phyloP scores from a whole-genome alignment of 2,113 vertebrate genomes.

The Morone saxatilis region DNA sequence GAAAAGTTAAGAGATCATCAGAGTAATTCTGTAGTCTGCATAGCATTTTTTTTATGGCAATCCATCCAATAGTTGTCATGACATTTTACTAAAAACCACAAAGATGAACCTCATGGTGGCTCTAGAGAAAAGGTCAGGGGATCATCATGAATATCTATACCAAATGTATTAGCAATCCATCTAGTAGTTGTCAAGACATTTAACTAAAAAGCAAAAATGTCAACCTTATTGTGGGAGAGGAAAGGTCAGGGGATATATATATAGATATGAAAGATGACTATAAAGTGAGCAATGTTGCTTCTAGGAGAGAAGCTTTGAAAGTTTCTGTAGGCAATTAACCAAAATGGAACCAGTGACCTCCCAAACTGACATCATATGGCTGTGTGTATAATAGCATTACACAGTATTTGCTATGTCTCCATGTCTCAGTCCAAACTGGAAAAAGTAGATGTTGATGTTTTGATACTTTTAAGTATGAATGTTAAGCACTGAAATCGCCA shows the following conservation, averaged over 20 bases:
- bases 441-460: slow-evolving; percentile 19
- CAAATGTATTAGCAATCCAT: background rate
- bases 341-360: slow-evolving; percentile 18
- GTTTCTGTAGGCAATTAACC: slow-evolving; percentile 6
- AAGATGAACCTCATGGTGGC: background rate
- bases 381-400: slow-evolving; percentile 14
- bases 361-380: slow-evolving; percentile 20
- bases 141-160: background rate
- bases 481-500: background rate
- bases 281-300: background rate
- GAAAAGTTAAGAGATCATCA: no score
- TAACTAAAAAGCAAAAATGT: background rate
- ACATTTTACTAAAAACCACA: no score
- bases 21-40: no score
- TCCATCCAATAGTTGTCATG: no score
- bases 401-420: slow-evolving; percentile 20
- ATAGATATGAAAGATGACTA: background rate
- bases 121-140: background rate
- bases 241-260: background rate
- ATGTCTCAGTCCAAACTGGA: slow-evolving; percentile 28
- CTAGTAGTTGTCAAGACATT: background rate
- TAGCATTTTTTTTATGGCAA: no score
- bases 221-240: background rate
- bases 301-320: background rate
- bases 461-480: slow-evolving; percentile 29